phyloP scores from a whole-genome alignment of 2,888 invertebrate species.

The Synanthedon myopaeformis region DNA sequence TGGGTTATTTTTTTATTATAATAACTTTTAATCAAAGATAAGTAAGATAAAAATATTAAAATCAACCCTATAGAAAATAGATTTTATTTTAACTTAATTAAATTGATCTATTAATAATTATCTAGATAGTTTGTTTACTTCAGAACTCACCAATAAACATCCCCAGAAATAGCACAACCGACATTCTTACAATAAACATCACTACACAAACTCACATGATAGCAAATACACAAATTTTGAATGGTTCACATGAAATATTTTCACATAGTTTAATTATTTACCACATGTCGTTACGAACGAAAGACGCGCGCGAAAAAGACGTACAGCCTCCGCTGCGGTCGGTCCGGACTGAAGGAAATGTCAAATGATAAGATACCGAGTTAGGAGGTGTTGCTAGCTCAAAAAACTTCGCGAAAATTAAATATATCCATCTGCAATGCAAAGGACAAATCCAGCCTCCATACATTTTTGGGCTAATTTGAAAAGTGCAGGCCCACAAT shows the following conservation, averaged over 20 bases:
- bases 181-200: slow-evolving; percentile 20
- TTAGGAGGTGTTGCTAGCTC: slow-evolving; percentile 6
- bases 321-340: slow-evolving; percentile 11
- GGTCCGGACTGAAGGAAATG: slow-evolving; percentile 18
- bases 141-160: slow-evolving; percentile 34
- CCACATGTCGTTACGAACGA: background rate
- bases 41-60: too few relatives aligned
- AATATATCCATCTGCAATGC: too few relatives aligned
- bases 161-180: slow-evolving; percentile 31
- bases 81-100: too few relatives aligned
- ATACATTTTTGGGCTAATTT: too few relatives aligned
- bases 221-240: background rate
- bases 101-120: too few relatives aligned
- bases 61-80: too few relatives aligned
- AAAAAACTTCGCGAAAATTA: too few relatives aligned
- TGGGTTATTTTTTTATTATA: too few relatives aligned
- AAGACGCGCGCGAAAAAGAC: slow-evolving; percentile 4
- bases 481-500: too few relatives aligned
- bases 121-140: background rate
- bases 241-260: background rate
- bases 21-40: too few relatives aligned
- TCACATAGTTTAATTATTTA: background rate
- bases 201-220: slow-evolving; percentile 3
- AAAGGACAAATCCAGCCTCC: too few relatives aligned
- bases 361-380: slow-evolving; percentile 21